Base-by-base conservation (phyloP, 2,888 invertebrate genomes). In the Chloromyia formosa region DNA sequence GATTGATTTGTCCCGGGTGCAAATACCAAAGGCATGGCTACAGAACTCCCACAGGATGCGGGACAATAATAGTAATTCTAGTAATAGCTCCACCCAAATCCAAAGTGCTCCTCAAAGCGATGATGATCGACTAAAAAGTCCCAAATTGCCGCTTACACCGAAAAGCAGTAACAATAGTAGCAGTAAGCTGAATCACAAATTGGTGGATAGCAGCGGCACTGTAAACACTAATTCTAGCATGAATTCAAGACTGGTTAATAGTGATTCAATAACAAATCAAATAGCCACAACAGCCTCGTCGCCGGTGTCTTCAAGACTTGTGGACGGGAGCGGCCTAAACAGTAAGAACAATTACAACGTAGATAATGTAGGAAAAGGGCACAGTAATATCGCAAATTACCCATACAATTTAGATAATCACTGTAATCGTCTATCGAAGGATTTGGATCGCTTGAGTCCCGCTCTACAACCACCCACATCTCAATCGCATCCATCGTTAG, bases 1-100 rank as follows among this genome's bases (percentile, higher is more conserved):
- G 78, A 84, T 85, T 35, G 84, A 84, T 75, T 78, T 85, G 64
- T 81, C 81, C 18, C 83, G 83, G 23, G 77, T 85, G 76, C 82
- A 81, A 10, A 79, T 83, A 62, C 80, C 80, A n/a, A 78, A 81
- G 10, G 83, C 83, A 73, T 83, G 83, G 83, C 81, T 81, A 69
- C 78, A 81, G 20, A 83, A 83, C 60, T 78, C 80, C 45, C 82
- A 82, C 69, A 79, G 40, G 14, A 35, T 54, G 12, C 53, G 54
- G 53, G 61, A 42, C 54, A 58, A 20, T 42, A 73, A 62, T 79
- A 45, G 77, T 75, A 40, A 77, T 77, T 75, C 72, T 78, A 78
- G 79, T 74, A 75, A 76, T 62, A 79, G 78, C 73, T 73, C 77
- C 35, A 40, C 69, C 23, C 64, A 75, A 18, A 61, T 49, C 68